Base-by-base conservation (phyloP, 2,888 invertebrate genomes). In the Xanthia togata region DNA sequence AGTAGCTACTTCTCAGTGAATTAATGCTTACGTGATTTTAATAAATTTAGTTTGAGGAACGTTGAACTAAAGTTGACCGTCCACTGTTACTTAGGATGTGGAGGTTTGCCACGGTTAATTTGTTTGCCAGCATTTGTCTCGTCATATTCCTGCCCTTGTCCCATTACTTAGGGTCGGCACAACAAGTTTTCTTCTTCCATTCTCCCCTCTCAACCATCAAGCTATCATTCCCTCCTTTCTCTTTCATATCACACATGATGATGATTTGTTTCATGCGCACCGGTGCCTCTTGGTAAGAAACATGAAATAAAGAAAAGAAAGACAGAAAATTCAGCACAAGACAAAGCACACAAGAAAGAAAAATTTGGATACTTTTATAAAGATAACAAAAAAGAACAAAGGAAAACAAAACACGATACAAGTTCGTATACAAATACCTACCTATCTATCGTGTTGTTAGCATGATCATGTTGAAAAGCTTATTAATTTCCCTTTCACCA, bases 381-480 rank as follows among this genome's bases (percentile, higher is more conserved):
- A 74, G n/a, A 38, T 55, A 64, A 55, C 55, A 59, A 65, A 65
- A 53, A 65, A 60, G 11, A 55, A 67, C 44, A 81, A 74, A 62
- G 41, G 14, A 53, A 74, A 74, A 73, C 12, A 53, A 67, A 41
- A 55, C n/a, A 65, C 23, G 20, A 38, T 23, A 17, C 26, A 63
- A n/a, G 55, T 23, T 11, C 12, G 12, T 60, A 59, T 23, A 70
- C 11, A 50, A 44, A 35, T n/a, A 47, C 23, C 47, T 57, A 35
- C 17, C 1, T 44, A 59, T 64, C 1, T 44, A 59, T 64, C 57
- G 41, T 64, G 73, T 72, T 59, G 81, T 59, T 44, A 38, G 35
- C 23, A 23, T 73, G 41, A 70, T 11, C 35, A 35, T 23, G 44
- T 47, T 79, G 53, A 62, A 79, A 77, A 53, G 74, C 53, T 76